Base-by-base conservation (phyloP, 1,140 invertebrate genomes). In the Druon quercuslanigerum region DNA sequence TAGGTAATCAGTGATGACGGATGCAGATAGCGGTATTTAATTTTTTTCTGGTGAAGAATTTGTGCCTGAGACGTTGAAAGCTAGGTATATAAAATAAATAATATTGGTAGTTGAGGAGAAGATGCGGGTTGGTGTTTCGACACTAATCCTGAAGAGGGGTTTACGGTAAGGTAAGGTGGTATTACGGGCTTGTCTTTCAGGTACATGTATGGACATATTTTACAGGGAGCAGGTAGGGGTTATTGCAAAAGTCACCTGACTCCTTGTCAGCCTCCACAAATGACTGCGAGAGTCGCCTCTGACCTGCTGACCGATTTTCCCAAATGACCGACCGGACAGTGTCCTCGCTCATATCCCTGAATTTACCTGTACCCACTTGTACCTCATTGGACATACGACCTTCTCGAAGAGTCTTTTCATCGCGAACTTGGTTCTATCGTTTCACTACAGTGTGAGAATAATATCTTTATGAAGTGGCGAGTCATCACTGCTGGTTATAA, bases 291-390 rank as follows among this genome's bases (percentile, higher is more conserved):
- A 54, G 52, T 33, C 16, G 60, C 60, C 60, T 66, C 60, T 66
- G 60, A 66, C 60, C 60, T 66, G 60, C 60, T 66, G 60, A 66
- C 60, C 60, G 60, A 66, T 66, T 66, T 66, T 66, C 60, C 52
- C 52, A 54, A 54, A 54, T 54, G 52, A 54, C 52, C 52, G 52
- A 54, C 52, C 52, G 52, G 52, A 54, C 52, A 54, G 52, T 54
- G 52, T 54, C 52, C 52, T 54, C 52, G 52, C 52, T 54, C 17
- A 46, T 66, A 66, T 66, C 60, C 33, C 60, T 66, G 60, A 66
- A 66, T 66, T 33, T 33, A 66, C 14, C 46, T 66, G 60, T 66
- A 25, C 60, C 60, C 16, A 46, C 6, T 46, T 66, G 60, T 46
- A 25, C 60, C 57, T 66, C 33, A 66, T n/a, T 66, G 60, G 60